A percentile compares a stretch with the other conserved stretches of the same genome.
Conservation (phyloP, 2,888 invertebrate genomes). For the Pachliopta kotzebuea region DNA sequence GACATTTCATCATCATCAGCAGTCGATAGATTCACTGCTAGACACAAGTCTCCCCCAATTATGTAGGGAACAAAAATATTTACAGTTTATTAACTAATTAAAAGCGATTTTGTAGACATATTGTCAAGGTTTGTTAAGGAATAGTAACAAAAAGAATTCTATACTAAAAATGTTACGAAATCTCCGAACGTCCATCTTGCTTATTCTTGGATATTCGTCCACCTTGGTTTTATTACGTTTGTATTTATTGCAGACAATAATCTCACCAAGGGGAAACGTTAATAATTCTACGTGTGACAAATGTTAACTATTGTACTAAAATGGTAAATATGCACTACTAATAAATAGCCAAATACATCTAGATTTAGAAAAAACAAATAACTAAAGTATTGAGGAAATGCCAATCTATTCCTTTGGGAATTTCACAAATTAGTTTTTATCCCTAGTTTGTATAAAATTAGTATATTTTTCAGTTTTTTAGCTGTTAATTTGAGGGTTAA, state of each 20-base stretch:
- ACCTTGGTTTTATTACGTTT: slow-evolving; percentile 4
- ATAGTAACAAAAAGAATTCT: neutral
- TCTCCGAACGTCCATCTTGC: neutral
- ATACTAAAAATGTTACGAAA: neutral
- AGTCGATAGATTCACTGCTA: too few species aligned
- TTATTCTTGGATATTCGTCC: neutral
- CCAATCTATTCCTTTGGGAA: too few species aligned
- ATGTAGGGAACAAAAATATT: too few species aligned
- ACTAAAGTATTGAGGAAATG: too few species aligned
- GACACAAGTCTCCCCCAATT: too few species aligned
- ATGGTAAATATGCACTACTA: neutral
- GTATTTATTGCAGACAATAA: neutral
- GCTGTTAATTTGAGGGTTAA: too few species aligned
- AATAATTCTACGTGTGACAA: slow-evolving; percentile 4
- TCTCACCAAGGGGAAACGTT: neutral
- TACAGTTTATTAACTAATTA: neutral
- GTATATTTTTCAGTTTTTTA: too few species aligned
- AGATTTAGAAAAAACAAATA: neutral
- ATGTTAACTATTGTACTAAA: neutral
- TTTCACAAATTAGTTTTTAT: too few species aligned
- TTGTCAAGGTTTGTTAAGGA: neutral
- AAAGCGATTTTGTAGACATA: too few species aligned
- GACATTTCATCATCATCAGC: too few species aligned
- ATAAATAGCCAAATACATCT: neutral
- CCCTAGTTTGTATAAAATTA: too few species aligned